Percentiles rank a stretch among this genome's conserved stretches.
phyloP scores from a whole-genome alignment of 64 coral and sea anemone species.

The Montipora sp. region DNA sequence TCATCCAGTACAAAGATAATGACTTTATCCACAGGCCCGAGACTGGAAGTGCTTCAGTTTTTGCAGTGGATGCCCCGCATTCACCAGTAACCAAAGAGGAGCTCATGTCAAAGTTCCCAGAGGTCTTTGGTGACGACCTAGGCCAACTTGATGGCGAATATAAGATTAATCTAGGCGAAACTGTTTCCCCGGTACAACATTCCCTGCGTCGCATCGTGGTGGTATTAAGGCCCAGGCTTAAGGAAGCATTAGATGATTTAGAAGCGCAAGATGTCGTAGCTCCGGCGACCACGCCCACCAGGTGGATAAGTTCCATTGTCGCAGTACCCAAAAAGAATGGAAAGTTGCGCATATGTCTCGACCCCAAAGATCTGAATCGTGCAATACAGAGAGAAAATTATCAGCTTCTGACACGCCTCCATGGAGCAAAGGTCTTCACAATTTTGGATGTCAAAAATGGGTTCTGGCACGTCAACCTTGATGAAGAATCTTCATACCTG shows the following conservation, averaged over 20 bases:
- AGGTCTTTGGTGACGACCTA: slow-evolving; percentile 44
- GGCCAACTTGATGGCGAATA: slow-evolving; percentile 67
- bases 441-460: slow-evolving; percentile 28
- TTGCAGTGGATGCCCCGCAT: slow-evolving; percentile 12
- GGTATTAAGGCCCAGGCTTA: slow-evolving; percentile 26
- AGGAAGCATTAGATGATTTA: slow-evolving; percentile 15
- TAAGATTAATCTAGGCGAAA: slow-evolving; percentile 36
- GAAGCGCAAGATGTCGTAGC: slow-evolving; percentile 33
- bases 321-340: slow-evolving; percentile 56
- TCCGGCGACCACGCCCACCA: slow-evolving; percentile 41
- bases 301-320: slow-evolving; percentile 61
- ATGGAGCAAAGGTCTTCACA: slow-evolving; percentile 61
- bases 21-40: slow-evolving; percentile 34
- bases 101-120: slow-evolving; percentile 3
- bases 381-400: slow-evolving; percentile 31
- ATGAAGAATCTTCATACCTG: slow-evolving; percentile 41
- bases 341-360: slow-evolving; percentile 57
- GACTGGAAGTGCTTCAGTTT: slow-evolving; percentile 25
- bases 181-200: too few species aligned
- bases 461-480: slow-evolving; percentile 38
- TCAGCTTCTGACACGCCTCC: slow-evolving; percentile 53
- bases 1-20: slow-evolving; percentile 64
- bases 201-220: not conserved
- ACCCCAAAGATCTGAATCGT: slow-evolving; percentile 40
- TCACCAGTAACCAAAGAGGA: slow-evolving; percentile 10